phyloP scores from a whole-genome alignment of 37 sponge, comb jelly and placozoan genomes.

The Chondrilla cf. caribensis region DNA sequence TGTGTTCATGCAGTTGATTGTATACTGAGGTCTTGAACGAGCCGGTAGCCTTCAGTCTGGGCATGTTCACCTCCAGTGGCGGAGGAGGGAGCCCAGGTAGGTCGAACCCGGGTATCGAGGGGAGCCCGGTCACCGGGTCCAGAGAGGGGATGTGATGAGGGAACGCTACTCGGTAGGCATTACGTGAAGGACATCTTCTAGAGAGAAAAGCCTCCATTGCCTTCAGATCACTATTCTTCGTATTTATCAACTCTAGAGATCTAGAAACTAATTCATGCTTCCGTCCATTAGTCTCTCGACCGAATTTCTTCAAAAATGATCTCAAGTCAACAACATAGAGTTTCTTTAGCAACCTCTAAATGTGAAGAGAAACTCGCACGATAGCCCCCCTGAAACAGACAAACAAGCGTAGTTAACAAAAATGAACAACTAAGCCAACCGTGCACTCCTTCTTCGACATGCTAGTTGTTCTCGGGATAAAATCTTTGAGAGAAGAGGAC shows the following conservation, averaged over 20 bases:
- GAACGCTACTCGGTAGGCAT: too few relatives aligned
- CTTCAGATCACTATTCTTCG: background rate
- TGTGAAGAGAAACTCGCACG: background rate
- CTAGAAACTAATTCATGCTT: background rate
- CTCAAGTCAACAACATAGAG: background rate
- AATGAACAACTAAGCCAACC: too few relatives aligned
- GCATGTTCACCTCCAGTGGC: background rate
- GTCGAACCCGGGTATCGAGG: background rate
- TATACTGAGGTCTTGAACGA: background rate
- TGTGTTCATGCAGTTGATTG: background rate
- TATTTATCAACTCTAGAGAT: background rate
- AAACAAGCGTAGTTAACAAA: too few relatives aligned
- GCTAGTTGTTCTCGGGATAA: too few relatives aligned
- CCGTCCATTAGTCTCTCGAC: background rate
- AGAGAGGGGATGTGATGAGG: slow-evolving; percentile 1
- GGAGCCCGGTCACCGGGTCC: background rate
- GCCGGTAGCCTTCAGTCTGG: background rate
- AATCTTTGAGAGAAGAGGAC: too few relatives aligned
- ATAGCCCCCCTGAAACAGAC: too few relatives aligned
- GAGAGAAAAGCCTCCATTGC: background rate
- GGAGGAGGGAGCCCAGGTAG: background rate
- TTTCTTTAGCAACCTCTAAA: background rate
- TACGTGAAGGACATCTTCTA: too few relatives aligned
- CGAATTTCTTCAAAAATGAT: background rate
- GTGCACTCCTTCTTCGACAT: too few relatives aligned